These are phyloP conservation scores for Carassius gibelio DNA, from an alignment of 2,113 vertebrate genomes.

Conservation along the genomic window DNA sequence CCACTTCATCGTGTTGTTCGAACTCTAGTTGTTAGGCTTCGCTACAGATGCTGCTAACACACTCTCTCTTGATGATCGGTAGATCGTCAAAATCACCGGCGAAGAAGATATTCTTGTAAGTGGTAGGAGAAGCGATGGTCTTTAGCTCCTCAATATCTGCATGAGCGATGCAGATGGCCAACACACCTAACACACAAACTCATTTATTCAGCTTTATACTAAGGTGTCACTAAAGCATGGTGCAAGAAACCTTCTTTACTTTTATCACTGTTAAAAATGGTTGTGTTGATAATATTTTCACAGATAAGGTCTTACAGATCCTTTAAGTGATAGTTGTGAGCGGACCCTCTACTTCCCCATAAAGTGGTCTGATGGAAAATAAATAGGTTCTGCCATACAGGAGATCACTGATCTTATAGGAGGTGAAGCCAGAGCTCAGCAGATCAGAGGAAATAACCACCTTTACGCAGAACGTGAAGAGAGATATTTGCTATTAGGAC, in stretches of 20 bases:
- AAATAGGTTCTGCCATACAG: conserved; percentile 75
- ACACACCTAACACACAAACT: conserved; percentile 74
- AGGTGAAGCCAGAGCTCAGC: conserved; percentile 70
- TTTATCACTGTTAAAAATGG: not conserved
- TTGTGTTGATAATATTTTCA: not conserved
- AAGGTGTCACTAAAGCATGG: not conserved
- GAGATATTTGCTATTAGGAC: not conserved
- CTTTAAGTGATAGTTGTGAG: conserved; percentile 72
- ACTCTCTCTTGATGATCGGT: conserved; percentile 79
- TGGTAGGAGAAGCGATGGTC: conserved; percentile 75
- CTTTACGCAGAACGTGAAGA: conserved; percentile 67
- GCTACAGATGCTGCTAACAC: conserved; percentile 80
- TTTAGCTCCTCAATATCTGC: conserved; percentile 80
- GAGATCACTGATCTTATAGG: conserved; percentile 72
- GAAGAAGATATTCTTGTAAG: conserved; percentile 81
- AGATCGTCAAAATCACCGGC: conserved; percentile 81
- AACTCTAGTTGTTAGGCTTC: conserved; percentile 71
- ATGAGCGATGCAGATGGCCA: conserved; percentile 82
- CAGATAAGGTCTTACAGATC: conserved; percentile 70
- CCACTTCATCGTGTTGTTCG: conserved; percentile 59
- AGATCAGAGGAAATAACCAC: conserved; percentile 73
- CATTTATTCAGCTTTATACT: not conserved
- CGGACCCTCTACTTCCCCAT: conserved; percentile 78
- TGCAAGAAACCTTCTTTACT: not conserved
- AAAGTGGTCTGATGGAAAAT: conserved; percentile 81